Percentiles rank a stretch among this genome's conserved stretches.
Conservation (phyloP, 2,113 vertebrate genomes). For the Tetrao urogallus region DNA sequence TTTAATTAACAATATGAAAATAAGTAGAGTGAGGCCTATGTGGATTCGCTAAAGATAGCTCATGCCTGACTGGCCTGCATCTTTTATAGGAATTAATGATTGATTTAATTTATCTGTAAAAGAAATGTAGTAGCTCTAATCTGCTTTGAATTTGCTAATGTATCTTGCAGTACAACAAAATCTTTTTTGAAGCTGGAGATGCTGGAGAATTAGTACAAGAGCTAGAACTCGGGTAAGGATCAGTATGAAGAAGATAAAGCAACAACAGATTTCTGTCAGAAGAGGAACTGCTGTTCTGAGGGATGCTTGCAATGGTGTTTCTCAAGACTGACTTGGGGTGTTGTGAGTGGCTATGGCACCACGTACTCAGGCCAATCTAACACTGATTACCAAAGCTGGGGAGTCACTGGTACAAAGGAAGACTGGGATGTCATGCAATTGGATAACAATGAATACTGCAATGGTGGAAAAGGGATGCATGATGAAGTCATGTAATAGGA, state of each 20-base stretch:
- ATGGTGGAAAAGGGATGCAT: neutral
- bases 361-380: neutral
- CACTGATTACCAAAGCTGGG: neutral
- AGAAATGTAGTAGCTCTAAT: neutral
- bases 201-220: neutral
- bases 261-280: neutral
- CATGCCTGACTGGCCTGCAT: neutral
- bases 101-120: neutral
- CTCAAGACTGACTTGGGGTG: neutral
- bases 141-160: neutral
- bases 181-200: neutral
- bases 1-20: slow-evolving; percentile 48
- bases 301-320: neutral
- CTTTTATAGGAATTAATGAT: neutral
- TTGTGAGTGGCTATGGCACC: rapidly evolving
- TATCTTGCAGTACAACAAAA: neutral
- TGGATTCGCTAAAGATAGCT: slow-evolving; percentile 14
- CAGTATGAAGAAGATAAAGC: neutral
- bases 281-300: neutral
- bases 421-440: neutral
- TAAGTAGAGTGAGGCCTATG: neutral
- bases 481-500: neutral
- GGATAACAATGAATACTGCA: neutral
- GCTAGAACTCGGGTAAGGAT: neutral
- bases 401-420: neutral